Conservation (phyloP, 2,113 vertebrate species). For the Pygoscelis adeliae region DNA sequence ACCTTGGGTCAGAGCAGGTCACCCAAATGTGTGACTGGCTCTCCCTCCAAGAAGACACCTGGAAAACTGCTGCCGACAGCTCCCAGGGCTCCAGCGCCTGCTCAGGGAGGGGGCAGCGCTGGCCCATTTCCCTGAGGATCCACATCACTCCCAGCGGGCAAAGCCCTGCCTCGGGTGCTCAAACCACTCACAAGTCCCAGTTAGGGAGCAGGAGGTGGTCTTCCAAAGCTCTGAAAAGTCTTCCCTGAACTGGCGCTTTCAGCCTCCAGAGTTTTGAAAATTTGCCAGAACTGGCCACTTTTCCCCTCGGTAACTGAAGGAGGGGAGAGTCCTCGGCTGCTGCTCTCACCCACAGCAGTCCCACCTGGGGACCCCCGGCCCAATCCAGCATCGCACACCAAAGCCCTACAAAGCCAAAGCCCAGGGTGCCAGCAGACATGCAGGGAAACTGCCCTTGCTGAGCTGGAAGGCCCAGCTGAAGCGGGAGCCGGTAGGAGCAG, state of each 20-base stretch:
- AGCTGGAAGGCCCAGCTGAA: background rate
- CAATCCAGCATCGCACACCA: background rate
- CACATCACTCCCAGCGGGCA: background rate
- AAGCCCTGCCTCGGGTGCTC: background rate
- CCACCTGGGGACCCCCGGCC: background rate
- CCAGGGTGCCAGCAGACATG: background rate
- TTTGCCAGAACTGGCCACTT: background rate
- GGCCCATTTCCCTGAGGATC: background rate
- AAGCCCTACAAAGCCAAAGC: background rate
- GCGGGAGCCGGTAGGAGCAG: background rate
- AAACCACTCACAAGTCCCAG: background rate
- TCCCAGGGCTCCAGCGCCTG: background rate
- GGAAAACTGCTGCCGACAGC: background rate
- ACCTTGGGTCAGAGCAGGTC: background rate
- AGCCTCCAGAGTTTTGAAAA: background rate
- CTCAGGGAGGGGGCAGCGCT: accelerated
- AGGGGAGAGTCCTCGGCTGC: background rate
- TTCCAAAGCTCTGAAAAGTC: background rate
- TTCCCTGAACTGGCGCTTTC: background rate
- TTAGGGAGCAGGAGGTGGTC: background rate
- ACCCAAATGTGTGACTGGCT: background rate
- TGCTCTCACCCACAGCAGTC: background rate
- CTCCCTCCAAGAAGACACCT: too few species aligned
- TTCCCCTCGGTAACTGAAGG: background rate
- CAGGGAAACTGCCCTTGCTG: background rate